Evolutionary conservation across 2,113 vertebrate genomes (phyloP), one percentile per base, ranked within the genome.

Genomic region (Sebastes schlegelii): DNA sequence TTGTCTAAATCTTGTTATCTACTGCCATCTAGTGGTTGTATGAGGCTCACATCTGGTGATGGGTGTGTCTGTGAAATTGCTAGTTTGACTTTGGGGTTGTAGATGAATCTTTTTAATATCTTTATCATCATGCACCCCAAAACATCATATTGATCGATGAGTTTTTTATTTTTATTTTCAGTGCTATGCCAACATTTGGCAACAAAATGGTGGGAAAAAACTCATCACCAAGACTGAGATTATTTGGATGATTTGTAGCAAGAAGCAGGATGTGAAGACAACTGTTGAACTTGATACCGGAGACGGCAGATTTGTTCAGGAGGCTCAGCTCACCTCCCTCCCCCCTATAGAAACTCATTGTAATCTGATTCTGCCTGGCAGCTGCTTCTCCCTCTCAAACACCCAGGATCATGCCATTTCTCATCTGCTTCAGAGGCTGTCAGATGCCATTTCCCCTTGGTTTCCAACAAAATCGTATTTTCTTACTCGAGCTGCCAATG

Each of bases 11-110:
- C 55, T 85, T 85, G 85, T 84, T 57, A 8, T 86, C 65, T 89
- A 90, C 89, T 92, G 93, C 94, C 94, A 91, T 86, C 94, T 93
- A 91, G 93, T 91, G 94, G 89, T 11, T 0, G 1, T 9, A 0
- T 4, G 1, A 7, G 16, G 16, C 10, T 43, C 7, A 3, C n/a
- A 0, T 68, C 54, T 87, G 51, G 51, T 51, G 19, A 82, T 79
- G 82, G 85, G 90, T 54, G 82, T 92, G 92, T 88, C 74, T 5
- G 40, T 5, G 54, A 46, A 46, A 68, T 16, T 19, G 21, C 43
- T 69, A 43, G 42, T 68, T 68, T 65, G 54, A 79, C 57, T 76
- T 52, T 61, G 2, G 14, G 14, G 34, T 55, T 60, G 42, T 52
- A 48, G 66, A 58, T 66, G 6, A 34, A 61, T 66, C 16, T 69